Base-by-base conservation (phyloP, 1,140 invertebrate species). In the Hesperophylax magnus region DNA sequence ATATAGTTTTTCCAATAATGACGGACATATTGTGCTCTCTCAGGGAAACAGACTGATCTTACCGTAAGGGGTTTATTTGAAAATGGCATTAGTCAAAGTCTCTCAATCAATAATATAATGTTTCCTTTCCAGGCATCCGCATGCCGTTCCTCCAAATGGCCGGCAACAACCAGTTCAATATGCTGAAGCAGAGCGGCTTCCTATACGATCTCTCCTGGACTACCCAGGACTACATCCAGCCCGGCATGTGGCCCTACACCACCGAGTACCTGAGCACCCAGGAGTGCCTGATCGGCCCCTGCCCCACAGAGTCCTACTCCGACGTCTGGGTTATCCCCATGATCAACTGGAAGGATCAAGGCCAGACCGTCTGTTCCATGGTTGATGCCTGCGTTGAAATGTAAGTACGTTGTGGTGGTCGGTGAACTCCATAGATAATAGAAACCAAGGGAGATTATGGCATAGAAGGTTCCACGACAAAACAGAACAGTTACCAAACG, bases 191-290 rank as follows among this genome's bases (percentile, higher is more conserved):
- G 53, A 82, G 87, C 79, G 90, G 88, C 15, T 86, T 94, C 8
- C 80, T 84, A 5, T 95, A 94, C 84, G 94, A 95, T 85, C 92
- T 90, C 63, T 93, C 92, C 7, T 93, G 93, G 93, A 92, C 92
- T 6, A 93, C 93, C 1, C 88, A 87, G 53, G 85, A 85, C 39
- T 91, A 88, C 71, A 88, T 87, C 15, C 86, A 92, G 76, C 93
- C 92, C 17, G 90, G 91, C 58, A 86, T 94, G 47, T 95, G 93
- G 93, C 94, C 94, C 0, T 95, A 95, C 85, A 95, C 94, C 3
- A 85, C 95, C 72, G 92, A 95, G 84, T 95, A 92, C 84, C 84
- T 84, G 2, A 91, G 90, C 3, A 88, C 85, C 79, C 93, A 94
- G 85, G 93, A 95, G 78, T 94, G 94, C 84, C 87, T 89, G 65